Percentiles rank a stretch among this genome's conserved stretches.
phyloP scores from a whole-genome alignment of 1,140 invertebrate genomes.

The Ceratina australensis region DNA sequence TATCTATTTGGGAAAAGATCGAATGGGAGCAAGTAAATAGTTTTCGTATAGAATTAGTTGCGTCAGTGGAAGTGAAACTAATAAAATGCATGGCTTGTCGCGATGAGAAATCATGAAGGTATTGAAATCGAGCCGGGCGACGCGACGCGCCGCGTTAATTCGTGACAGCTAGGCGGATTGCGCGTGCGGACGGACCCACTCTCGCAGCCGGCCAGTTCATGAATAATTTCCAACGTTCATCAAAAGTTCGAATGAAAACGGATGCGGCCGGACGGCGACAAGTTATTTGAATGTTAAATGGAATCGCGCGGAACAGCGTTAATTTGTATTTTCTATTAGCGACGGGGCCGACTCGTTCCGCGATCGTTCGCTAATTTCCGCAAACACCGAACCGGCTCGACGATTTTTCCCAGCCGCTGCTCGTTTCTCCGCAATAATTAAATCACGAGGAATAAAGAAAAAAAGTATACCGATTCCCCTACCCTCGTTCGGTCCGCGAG shows the following conservation, averaged over 20 bases:
- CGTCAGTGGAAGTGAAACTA: neutral
- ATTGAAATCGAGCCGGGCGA: neutral
- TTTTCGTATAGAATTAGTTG: no score
- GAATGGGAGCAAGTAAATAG: no score
- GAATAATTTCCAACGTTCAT: slow-evolving; percentile 47
- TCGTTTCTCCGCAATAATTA: neutral
- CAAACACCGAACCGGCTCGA: neutral
- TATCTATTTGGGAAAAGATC: neutral
- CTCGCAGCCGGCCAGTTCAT: slow-evolving; percentile 21
- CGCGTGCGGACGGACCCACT: neutral
- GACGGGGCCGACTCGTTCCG: neutral
- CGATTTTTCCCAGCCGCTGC: neutral
- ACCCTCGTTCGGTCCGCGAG: neutral
- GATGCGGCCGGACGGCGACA: neutral
- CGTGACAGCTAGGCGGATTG: slow-evolving; percentile 18
- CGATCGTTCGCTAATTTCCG: slow-evolving; percentile 26
- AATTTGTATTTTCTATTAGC: slow-evolving; percentile 47
- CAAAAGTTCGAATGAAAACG: slow-evolving; percentile 47
- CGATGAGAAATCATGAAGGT: neutral
- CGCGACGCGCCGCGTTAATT: slow-evolving; percentile 18
- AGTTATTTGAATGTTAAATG: slow-evolving; percentile 35
- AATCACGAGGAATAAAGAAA: neutral
- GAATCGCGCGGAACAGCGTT: slow-evolving; percentile 25
- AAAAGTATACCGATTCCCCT: no score
- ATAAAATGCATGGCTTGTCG: slow-evolving; percentile 17